phyloP scores from a whole-genome alignment of 2,113 vertebrate genomes.

The Pleuronectes platessa region DNA sequence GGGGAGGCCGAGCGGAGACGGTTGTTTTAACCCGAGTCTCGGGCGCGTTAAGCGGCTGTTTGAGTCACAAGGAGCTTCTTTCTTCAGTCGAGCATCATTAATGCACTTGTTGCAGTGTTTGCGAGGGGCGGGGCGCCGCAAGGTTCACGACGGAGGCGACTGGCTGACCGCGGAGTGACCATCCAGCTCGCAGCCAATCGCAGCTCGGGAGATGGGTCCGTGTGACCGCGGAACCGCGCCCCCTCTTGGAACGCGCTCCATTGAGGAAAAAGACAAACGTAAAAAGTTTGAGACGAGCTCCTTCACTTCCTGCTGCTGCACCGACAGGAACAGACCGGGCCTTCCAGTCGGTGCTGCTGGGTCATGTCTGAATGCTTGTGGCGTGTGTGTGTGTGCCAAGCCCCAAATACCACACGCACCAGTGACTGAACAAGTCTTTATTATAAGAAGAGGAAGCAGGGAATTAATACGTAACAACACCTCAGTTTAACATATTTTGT shows the following conservation, averaged over 20 bases:
- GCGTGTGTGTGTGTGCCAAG: slow-evolving; percentile 29
- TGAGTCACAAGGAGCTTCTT: slow-evolving; percentile 10
- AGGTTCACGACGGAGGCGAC: slow-evolving; percentile 23
- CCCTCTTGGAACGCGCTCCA: not conserved
- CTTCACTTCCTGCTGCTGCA: no score
- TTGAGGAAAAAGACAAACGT: slow-evolving; percentile 35
- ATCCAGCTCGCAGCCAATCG: slow-evolving; percentile 57
- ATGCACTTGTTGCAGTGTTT: slow-evolving; percentile 84
- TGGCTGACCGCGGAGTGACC: slow-evolving; percentile 60
- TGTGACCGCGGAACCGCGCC: slow-evolving; percentile 36
- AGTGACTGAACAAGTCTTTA: slow-evolving; percentile 16
- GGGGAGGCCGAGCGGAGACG: no score
- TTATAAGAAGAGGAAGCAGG: not conserved
- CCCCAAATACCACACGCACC: slow-evolving; percentile 43
- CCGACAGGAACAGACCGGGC: slow-evolving; percentile 50
- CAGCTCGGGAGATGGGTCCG: fast-evolving
- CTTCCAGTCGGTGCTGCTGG: slow-evolving; percentile 60
- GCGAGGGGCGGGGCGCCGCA: slow-evolving; percentile 46
- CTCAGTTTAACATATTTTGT: not conserved
- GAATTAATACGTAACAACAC: not conserved
- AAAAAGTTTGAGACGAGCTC: no score
- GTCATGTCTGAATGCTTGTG: slow-evolving; percentile 19
- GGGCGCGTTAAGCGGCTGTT: not conserved
- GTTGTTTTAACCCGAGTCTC: no score
- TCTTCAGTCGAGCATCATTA: slow-evolving; percentile 69